phyloP scores from a whole-genome alignment of 2,113 vertebrate species.

The Meleagris gallopavo region DNA sequence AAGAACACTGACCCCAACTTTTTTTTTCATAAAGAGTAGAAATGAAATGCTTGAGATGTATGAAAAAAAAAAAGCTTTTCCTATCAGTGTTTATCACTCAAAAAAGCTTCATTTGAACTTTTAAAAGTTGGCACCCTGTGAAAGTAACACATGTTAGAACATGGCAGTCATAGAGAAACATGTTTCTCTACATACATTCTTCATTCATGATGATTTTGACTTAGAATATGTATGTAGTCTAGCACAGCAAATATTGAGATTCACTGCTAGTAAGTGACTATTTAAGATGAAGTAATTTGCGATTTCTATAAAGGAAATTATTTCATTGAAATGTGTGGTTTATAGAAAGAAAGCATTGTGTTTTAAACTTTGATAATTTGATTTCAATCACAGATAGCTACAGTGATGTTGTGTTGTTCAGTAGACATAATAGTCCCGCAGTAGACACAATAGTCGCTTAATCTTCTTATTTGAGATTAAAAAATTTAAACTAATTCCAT shows the following conservation, averaged over 20 bases:
- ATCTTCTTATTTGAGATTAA: not conserved
- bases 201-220: not conserved
- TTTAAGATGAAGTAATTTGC: not conserved
- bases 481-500: not conserved
- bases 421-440: not conserved
- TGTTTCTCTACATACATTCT: not conserved
- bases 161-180: not conserved
- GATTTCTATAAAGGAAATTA: not conserved
- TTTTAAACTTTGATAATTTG: not conserved
- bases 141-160: not conserved
- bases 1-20: not conserved
- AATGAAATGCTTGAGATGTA: not conserved
- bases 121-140: not conserved
- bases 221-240: not conserved
- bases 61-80: not conserved
- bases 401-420: not conserved
- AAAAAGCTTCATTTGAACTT: not conserved
- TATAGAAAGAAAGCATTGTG: not conserved
- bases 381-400: not conserved
- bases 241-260: not conserved
- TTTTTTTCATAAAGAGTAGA: not conserved
- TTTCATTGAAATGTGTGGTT: not conserved
- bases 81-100: not conserved
- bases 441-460: not conserved
- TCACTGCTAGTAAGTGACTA: fast-evolving